phyloP scores from a whole-genome alignment of 2,797 vertebrate species.

The Petrocephalus sullivani region DNA sequence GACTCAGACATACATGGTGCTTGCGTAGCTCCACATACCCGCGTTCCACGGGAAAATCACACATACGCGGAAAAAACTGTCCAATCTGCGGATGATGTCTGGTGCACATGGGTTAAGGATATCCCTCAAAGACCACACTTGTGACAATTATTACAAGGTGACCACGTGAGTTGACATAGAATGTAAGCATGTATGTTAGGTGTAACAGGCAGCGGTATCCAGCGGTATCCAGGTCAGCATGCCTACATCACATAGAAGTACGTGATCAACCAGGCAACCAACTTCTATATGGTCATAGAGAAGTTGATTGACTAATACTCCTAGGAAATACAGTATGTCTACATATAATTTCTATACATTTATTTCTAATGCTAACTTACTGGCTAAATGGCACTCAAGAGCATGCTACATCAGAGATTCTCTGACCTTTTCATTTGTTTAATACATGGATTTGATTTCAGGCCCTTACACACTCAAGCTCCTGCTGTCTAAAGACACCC shows the following conservation, averaged over 20 bases:
- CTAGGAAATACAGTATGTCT: not conserved
- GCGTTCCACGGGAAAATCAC: conserved; percentile 22
- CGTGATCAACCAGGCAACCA: not conserved
- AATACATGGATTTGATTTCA: not conserved
- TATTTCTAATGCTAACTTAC: not conserved
- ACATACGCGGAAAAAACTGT: conserved; percentile 26
- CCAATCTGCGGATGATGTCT: not conserved
- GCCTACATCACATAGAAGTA: not conserved
- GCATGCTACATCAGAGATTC: not conserved
- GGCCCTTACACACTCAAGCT: not conserved
- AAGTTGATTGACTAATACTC: not conserved
- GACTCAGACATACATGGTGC: not conserved
- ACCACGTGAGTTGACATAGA: not conserved
- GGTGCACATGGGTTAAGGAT: conserved; percentile 19
- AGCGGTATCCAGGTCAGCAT: conserved; percentile 32
- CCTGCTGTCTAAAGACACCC: not conserved
- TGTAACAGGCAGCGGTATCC: conserved; percentile 15
- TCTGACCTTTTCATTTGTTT: not conserved
- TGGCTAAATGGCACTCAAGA: not conserved
- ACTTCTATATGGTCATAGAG: not conserved
- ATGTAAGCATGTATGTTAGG: not conserved
- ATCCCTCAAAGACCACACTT: not conserved
- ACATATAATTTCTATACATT: not conserved
- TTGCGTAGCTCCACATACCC: conserved; percentile 17
- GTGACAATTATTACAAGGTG: not conserved